Evolutionary conservation across 2,888 invertebrate genomes (phyloP).

Genomic region (Cryptus armator): DNA sequence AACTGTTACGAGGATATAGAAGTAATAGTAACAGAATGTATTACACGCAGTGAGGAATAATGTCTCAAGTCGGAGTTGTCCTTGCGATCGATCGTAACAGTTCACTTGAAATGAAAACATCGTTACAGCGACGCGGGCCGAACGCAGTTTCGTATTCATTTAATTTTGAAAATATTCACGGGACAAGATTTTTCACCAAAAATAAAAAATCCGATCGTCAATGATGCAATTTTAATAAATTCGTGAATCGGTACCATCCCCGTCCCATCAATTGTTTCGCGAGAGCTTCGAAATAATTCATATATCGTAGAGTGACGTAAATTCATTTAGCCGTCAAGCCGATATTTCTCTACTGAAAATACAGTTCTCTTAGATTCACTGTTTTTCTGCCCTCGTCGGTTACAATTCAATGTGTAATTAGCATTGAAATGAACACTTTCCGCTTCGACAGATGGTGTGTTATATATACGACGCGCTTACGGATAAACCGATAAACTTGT

Average conservation of each 20-base stretch:
- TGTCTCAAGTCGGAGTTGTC: constrained; percentile 57
- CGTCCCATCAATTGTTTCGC: neutral
- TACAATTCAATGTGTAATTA: constrained; percentile 73
- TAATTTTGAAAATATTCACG: too few species aligned
- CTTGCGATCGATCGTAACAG: constrained; percentile 47
- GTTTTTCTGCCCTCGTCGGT: constrained; percentile 59
- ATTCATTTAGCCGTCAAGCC: neutral
- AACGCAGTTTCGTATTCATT: neutral
- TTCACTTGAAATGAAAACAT: neutral
- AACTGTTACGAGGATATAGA: constrained; percentile 40
- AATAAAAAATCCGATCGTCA: neutral
- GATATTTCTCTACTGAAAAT: neutral
- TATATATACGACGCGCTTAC: neutral
- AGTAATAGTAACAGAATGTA: constrained; percentile 50
- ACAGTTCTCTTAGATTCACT: neutral
- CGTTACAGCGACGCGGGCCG: neutral
- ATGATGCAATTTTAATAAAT: neutral
- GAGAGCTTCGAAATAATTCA: neutral
- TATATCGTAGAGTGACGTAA: neutral
- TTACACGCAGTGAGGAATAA: constrained; percentile 62
- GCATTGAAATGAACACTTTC: constrained; percentile 66
- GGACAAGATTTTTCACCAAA: neutral
- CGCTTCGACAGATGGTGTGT: neutral
- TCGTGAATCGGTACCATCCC: neutral
- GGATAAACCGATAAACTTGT: neutral